Percentiles rank a stretch among this genome's conserved stretches.
These are phyloP conservation scores for Sebastes ruberrimus DNA, from an alignment of 2,797 vertebrate species.

Conservation along the genomic window DNA sequence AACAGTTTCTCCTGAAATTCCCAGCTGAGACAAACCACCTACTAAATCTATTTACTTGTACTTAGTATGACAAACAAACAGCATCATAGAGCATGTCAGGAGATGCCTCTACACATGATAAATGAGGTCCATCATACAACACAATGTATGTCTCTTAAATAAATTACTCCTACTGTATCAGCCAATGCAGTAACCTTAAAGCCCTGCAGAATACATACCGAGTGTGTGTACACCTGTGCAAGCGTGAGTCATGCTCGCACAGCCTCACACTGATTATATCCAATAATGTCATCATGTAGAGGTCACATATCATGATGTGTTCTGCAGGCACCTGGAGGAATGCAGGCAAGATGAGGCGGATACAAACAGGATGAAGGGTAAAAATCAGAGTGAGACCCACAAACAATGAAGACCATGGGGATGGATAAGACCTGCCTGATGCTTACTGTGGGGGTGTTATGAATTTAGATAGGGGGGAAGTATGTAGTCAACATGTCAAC, in stretches of 20 bases:
- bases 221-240: neutral
- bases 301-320: constrained; percentile 25
- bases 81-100: rapidly evolving
- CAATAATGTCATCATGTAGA: constrained; percentile 30
- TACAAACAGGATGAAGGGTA: neutral
- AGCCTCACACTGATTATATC: constrained; percentile 19
- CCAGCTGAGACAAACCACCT: neutral
- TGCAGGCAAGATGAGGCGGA: neutral
- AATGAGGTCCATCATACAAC: neutral
- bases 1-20: neutral
- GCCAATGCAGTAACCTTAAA: neutral
- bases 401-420: neutral
- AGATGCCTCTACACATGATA: constrained; percentile 3
- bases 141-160: neutral
- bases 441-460: neutral
- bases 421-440: neutral
- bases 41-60: neutral
- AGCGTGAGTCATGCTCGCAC: neutral
- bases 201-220: neutral
- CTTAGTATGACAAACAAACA: neutral
- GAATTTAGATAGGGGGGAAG: neutral
- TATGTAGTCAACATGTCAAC: neutral
- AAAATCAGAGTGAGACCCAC: neutral
- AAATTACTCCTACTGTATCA: neutral
- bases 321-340: constrained; percentile 10